Base-by-base conservation (phyloP, 2,888 invertebrate species). In the Craniophora ligustri region DNA sequence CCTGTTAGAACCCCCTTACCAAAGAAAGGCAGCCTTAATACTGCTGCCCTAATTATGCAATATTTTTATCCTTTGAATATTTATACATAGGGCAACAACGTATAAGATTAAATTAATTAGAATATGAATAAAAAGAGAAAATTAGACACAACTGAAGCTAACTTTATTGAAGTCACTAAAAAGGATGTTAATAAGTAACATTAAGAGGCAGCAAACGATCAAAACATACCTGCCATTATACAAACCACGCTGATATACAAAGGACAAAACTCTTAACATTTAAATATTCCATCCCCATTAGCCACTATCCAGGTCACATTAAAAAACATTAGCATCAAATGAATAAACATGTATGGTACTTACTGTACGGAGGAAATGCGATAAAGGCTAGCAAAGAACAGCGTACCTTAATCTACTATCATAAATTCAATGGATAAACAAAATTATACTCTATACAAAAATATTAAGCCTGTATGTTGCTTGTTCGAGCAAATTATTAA, bases 321-420 rank as follows among this genome's bases (percentile, higher is more conserved):
- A 59, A 54, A 64, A 59, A 46, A 57, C 56, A 69, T 69, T 65
- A 61, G 65, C 53, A 57, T 46, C 61, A 65, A 65, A 68, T 56
- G 69, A 68, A 60, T 67, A 67, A 67, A 64, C 64, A 64, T 55
- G 67, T 56, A 60, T 55, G 55, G 35, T 49, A 40, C 31, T 30
- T 53, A 40, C 31, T 30, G 49, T 36, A 41, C 2, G 44, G 40
- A 56, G 41, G 35, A 55, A 68, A 49, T 7, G 38, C 36, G 48
- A 61, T 40, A 59, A 54, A 59, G 26, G 19, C 45, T 23, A 46
- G 45, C 54, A 70, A 71, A 61, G 31, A 51, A 55, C 38, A 34
- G 38, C 11, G 26, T 47, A 44, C 48, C n/a, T 51, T 70, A 53
- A 58, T 70, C 56, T 60, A 21, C 21, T 35, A 42, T 34, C 42